Evolutionary conservation across 2,888 invertebrate genomes (phyloP), one percentile per base, ranked within the genome.

Genomic region (Leucoptera coffeella): DNA sequence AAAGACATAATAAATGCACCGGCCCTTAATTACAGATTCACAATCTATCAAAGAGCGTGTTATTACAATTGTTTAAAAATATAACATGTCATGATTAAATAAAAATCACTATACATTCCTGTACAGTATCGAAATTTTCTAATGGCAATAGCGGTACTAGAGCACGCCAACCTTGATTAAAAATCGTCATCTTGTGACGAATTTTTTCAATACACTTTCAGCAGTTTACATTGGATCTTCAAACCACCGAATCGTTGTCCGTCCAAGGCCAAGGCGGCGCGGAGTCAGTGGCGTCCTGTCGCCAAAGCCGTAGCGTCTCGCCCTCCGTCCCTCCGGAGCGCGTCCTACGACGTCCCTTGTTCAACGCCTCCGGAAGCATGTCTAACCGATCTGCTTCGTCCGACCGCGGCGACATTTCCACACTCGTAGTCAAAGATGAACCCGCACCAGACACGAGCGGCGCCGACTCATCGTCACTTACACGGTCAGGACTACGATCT

Each of bases 391-490:
- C 59, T 22, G 62, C 61, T 25, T 46, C 39, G 40, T 65, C 69
- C 15, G 69, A 65, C 33, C 59, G 58, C 34, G 69, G 69, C 29
- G 65, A 65, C 32, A 50, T 36, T 27, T 58, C 58, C 20, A 53
- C 40, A 36, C 52, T 50, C 27, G 40, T 40, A 10, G 25, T 10
- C 5, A 13, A 13, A 12, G 23, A 23, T 4, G 24, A 47, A 44
- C 33, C 39, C 32, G 64, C 60, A 6, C 71, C 67, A 35, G 74
- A 73, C 5, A 83, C 79, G 31, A 83, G 64, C 29, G 81, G 81
- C 2, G 82, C 80, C 37, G 77, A 77, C 43, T 84, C 84, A 46
- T 82, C 82, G 44, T 81, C 81, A 45, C 54, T 55, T 28, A 50
- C 52, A 32, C 52, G 54, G 43, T 33, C 30, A 21, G 56, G 56